Conservation (phyloP, 2,888 invertebrate species). For the Drosophila aldrichi region DNA sequence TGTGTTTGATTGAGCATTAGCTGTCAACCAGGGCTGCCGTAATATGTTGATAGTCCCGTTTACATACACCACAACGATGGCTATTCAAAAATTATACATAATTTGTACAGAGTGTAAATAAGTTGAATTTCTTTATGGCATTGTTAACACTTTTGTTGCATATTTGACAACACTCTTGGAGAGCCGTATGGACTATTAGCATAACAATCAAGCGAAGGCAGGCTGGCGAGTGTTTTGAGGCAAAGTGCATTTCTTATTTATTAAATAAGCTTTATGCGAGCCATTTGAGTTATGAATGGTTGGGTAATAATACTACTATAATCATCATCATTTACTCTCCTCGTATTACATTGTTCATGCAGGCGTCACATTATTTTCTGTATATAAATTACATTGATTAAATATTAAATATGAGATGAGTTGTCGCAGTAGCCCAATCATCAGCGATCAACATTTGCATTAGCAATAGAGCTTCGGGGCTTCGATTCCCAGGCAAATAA, state of each 20-base stretch:
- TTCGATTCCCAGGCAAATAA: neutral
- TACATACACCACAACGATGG: slow-evolving; percentile 27
- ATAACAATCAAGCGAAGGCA: slow-evolving; percentile 8
- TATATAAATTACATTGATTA: slow-evolving; percentile 7
- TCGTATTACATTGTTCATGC: slow-evolving; percentile 7
- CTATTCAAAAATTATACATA: slow-evolving; percentile 19
- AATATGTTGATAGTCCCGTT: slow-evolving; percentile 35
- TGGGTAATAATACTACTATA: neutral
- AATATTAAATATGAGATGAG: neutral
- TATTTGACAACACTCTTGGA: slow-evolving; percentile 25
- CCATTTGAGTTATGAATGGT: neutral
- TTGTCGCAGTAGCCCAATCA: neutral
- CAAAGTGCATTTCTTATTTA: slow-evolving; percentile 12
- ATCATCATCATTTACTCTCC: neutral
- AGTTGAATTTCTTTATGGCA: slow-evolving; percentile 19
- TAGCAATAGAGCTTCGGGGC: neutral
- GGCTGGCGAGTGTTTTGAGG: neutral
- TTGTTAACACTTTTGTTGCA: slow-evolving; percentile 9
- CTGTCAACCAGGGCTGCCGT: slow-evolving; percentile 60
- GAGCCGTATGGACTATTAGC: neutral
- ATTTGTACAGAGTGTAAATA: slow-evolving; percentile 18
- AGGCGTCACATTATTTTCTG: slow-evolving; percentile 4
- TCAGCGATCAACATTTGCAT: neutral
- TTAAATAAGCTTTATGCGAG: neutral
- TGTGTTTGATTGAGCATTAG: slow-evolving; percentile 54